A percentile compares a stretch with the other conserved stretches of the same genome.
phyloP scores from a whole-genome alignment of 2,888 invertebrate genomes.

The Hydrotaea cyrtoneurina region DNA sequence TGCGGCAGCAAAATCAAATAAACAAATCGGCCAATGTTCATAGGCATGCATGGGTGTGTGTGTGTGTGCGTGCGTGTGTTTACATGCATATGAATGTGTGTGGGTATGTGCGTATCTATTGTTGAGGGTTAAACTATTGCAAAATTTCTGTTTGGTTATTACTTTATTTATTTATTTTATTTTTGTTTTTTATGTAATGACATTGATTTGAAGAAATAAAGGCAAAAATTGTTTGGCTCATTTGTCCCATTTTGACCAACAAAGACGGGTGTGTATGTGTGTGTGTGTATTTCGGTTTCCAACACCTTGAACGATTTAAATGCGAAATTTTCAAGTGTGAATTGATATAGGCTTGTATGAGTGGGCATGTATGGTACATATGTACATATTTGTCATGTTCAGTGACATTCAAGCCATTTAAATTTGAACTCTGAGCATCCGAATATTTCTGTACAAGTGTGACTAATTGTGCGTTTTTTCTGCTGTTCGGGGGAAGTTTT shows the following conservation, averaged over 20 bases:
- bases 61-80: background rate
- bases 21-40: conserved; percentile 9
- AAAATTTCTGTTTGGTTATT: conserved; percentile 55
- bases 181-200: conserved; percentile 55
- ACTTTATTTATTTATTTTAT: conserved; percentile 31
- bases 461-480: too few species aligned
- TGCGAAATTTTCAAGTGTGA: conserved; percentile 19
- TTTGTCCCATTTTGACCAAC: conserved; percentile 22
- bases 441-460: too few species aligned
- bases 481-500: too few species aligned
- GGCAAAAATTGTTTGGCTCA: background rate
- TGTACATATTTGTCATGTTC: too few species aligned
- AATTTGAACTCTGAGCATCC: too few species aligned
- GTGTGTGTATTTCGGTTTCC: conserved; percentile 23
- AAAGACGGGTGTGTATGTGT: background rate
- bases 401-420: too few species aligned
- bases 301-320: conserved; percentile 43
- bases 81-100: background rate
- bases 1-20: background rate
- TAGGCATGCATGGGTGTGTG: background rate
- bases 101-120: background rate
- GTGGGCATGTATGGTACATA: too few species aligned
- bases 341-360: background rate
- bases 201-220: conserved; percentile 59
- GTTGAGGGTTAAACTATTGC: conserved; percentile 62